phyloP scores from a whole-genome alignment of 2,113 vertebrate genomes.

The Protomyctophum bolini region DNA sequence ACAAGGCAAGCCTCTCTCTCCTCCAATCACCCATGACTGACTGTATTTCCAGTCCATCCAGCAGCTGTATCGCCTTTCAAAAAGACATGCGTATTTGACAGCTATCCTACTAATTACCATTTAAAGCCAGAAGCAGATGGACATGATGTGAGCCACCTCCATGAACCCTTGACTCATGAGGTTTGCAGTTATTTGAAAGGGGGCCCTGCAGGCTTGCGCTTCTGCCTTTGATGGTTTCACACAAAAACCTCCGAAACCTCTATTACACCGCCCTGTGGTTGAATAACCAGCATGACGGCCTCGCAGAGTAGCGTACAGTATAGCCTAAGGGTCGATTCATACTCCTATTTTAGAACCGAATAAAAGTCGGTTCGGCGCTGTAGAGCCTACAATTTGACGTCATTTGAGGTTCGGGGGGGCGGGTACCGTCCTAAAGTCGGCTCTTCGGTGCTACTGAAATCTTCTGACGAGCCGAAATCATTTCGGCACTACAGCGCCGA shows the following conservation, averaged over 20 bases:
- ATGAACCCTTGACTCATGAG: constrained; percentile 20
- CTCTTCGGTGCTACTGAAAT: no score
- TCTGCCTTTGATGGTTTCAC: constrained; percentile 32
- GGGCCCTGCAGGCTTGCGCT: constrained; percentile 6
- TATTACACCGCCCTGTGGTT: constrained; percentile 37
- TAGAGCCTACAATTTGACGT: no score
- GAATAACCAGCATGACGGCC: constrained; percentile 15
- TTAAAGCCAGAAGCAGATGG: constrained; percentile 13
- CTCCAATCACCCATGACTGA: constrained; percentile 35
- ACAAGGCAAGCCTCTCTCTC: constrained; percentile 33
- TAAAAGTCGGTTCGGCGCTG: no score
- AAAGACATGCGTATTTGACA: constrained; percentile 28
- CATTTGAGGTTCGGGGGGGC: no score
- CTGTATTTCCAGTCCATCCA: constrained; percentile 27
- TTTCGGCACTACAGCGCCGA: no score
- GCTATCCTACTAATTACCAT: constrained; percentile 41
- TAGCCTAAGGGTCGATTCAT: no score
- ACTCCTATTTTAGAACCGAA: no score
- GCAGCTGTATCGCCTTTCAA: constrained; percentile 34
- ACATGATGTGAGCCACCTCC: constrained; percentile 18
- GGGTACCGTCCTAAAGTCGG: no score
- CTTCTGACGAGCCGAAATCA: no score
- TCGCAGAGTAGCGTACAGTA: no score
- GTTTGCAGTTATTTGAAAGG: constrained; percentile 14
- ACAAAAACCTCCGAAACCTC: constrained; percentile 34